Base-by-base conservation (phyloP, 2,113 vertebrate genomes). In the Melanotaenia duboulayi region DNA sequence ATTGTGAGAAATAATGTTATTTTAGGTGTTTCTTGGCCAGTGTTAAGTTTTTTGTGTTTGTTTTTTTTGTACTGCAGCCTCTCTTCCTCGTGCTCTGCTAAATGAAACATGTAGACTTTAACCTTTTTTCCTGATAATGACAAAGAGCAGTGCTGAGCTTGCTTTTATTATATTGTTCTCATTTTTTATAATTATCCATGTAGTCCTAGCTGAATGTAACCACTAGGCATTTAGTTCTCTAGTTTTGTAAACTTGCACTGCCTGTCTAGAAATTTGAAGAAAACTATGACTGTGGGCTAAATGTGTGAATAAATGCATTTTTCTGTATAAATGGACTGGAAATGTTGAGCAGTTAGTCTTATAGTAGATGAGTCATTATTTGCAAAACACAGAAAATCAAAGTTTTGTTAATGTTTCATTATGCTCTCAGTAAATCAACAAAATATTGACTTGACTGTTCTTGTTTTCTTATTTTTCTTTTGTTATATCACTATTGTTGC, bases 11-110 rank as follows among this genome's bases (percentile, higher is more conserved):
- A 42, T 37, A 6, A 22, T 50, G 24, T 48, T 61, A 28, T 28
- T 24, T 3, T 19, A 13, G 22, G 16, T 28, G 12, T 24, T 2
- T n/a, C n/a, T 6, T 58, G 44, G 48, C 54, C 35, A 73, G 22
- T 73, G 39, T 78, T 40, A 25, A 44, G 11, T 13, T 13, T 11
- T 56, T 74, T n/a, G n/a, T n/a, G n/a, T n/a, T n/a, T n/a, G n/a
- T n/a, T n/a, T 32, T 67, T 14, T 32, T 63, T 44, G 14, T 71
- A 28, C 1, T 56, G 17, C 37, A 37, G 23, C 62, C 8, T 54
- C 20, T 60, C 0, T 72, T 68, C 59, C 2, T 65, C 2, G 4
- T 44, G 35, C 67, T 58, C 49, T 19, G 4, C 25, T 59, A 61
- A 65, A 57, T 71, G 49, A 81, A 74, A 28, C 12, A 32, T 22